A percentile compares a stretch with the other conserved stretches of the same genome.
phyloP scores from a whole-genome alignment of 2,797 vertebrate species.

The Anomalospiza imberbis region DNA sequence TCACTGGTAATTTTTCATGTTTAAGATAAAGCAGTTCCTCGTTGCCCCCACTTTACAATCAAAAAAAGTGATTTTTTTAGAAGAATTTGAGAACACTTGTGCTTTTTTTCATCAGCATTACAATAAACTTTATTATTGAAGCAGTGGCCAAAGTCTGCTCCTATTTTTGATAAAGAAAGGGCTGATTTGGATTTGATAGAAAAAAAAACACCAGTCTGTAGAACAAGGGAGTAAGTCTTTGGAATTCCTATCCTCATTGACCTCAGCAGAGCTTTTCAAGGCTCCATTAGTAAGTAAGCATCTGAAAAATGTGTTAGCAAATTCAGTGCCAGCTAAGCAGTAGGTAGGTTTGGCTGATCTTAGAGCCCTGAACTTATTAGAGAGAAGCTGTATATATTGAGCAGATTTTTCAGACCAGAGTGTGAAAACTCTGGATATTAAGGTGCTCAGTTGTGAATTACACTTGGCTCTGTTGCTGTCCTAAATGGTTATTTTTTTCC shows the following conservation, averaged over 20 bases:
- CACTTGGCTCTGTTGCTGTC: not conserved
- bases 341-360: not conserved
- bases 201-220: not conserved
- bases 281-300: not conserved
- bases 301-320: not conserved
- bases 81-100: not conserved
- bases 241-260: not conserved
- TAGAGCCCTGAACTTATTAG: not conserved
- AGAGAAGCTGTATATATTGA: not conserved
- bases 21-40: not conserved
- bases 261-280: not conserved
- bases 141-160: not conserved
- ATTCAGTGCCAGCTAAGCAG: not conserved
- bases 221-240: not conserved
- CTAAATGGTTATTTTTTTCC: not conserved
- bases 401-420: conserved; percentile 5
- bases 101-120: not conserved
- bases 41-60: not conserved
- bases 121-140: not conserved
- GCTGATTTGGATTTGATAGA: not conserved
- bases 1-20: not conserved
- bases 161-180: not conserved
- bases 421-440: not conserved
- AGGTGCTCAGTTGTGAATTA: not conserved
- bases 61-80: not conserved